These are phyloP conservation scores for Choreutis nemorana DNA, from an alignment of 2,888 invertebrate species.

Conservation along the genomic window DNA sequence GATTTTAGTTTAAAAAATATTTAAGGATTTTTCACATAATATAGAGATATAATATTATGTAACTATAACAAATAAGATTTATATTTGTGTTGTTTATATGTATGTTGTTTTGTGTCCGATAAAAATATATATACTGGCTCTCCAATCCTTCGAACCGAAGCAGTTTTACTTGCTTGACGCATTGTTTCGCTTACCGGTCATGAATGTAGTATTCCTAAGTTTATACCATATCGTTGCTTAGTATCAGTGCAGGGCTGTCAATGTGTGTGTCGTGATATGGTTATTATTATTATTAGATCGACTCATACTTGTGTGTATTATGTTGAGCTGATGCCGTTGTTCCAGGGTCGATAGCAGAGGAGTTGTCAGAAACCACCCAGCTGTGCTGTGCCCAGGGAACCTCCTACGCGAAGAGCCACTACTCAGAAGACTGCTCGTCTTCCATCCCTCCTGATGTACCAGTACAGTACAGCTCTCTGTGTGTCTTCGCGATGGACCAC, in stretches of 20 bases:
- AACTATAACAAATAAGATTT: no score
- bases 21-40: no score
- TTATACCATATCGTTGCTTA: no score
- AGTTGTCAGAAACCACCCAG: conserved; percentile 36
- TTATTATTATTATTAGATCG: background rate
- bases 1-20: no score
- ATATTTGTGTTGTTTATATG: no score
- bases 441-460: conserved; percentile 29
- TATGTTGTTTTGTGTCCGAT: conserved; percentile 1
- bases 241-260: no score
- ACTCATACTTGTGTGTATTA: background rate
- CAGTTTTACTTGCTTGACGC: no score
- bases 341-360: conserved; percentile 32
- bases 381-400: conserved; percentile 46
- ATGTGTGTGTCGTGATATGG: no score
- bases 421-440: conserved; percentile 29
- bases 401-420: conserved; percentile 28
- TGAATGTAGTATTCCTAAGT: no score
- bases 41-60: no score
- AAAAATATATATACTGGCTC: background rate
- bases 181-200: no score
- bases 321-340: background rate
- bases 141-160: no score
- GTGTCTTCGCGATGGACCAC: conserved; percentile 36
- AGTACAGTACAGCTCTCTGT: conserved; percentile 22